phyloP scores from a whole-genome alignment of 2,888 invertebrate genomes.

The Kuschelorhynchus macadamiae region DNA sequence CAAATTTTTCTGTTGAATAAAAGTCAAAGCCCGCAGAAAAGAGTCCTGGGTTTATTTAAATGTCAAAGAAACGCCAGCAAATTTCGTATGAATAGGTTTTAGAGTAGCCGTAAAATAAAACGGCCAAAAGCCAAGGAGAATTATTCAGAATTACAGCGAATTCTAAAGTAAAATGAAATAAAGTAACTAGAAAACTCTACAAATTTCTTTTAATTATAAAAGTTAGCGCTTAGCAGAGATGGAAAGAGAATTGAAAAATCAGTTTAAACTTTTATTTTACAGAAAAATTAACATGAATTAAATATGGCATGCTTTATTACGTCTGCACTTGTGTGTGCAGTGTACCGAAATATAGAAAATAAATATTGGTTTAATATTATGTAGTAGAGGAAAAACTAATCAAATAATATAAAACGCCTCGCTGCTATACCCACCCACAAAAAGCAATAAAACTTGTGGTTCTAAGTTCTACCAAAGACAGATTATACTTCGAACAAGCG shows the following conservation, averaged over 20 bases:
- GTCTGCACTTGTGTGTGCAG: no score
- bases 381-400: no score
- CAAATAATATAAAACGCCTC: no score
- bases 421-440: no score
- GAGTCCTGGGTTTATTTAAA: constrained; percentile 18
- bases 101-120: neutral
- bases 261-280: constrained; percentile 14
- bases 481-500: no score
- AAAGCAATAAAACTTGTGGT: no score
- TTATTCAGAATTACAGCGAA: constrained; percentile 1
- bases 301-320: no score
- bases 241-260: constrained; percentile 15
- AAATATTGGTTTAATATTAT: no score
- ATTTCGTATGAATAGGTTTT: constrained; percentile 11
- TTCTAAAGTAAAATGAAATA: constrained; percentile 15
- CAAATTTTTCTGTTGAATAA: constrained; percentile 17
- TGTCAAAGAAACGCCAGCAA: constrained; percentile 14
- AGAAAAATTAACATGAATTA: constrained; percentile 1
- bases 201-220: constrained; percentile 30
- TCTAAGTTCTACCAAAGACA: no score
- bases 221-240: constrained; percentile 8
- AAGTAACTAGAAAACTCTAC: constrained; percentile 24
- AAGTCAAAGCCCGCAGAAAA: constrained; percentile 8
- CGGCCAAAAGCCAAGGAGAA: neutral
- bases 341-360: no score